Evolutionary conservation across 2,797 vertebrate species (phyloP).

Genomic region (Anolis apletophallus): DNA sequence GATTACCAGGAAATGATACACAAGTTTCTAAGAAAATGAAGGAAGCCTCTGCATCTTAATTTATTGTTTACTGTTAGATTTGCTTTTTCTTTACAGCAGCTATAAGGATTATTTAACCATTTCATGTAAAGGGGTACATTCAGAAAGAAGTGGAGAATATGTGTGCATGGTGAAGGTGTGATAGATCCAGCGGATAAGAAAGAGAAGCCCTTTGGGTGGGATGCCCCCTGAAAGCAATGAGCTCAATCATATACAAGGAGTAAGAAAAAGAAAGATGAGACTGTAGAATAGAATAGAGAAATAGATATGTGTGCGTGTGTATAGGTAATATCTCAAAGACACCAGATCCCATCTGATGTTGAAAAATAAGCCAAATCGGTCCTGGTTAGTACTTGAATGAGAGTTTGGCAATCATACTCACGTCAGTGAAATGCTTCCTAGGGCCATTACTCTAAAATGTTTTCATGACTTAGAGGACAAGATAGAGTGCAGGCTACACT

Average conservation of each 20-base stretch:
- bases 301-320: no score
- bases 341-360: no score
- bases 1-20: conserved; percentile 14
- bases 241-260: neutral
- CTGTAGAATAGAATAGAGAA: neutral
- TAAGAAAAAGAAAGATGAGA: neutral
- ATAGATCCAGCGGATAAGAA: neutral
- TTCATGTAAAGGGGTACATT: neutral
- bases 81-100: neutral
- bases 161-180: neutral
- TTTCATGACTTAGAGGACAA: no score
- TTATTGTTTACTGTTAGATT: neutral
- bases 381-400: no score
- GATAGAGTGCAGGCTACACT: no score
- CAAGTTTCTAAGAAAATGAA: conserved; percentile 20
- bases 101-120: neutral
- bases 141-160: neutral
- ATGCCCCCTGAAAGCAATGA: neutral
- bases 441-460: no score
- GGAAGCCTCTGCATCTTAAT: neutral
- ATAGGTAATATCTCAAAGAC: no score
- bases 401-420: no score
- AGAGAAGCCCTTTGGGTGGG: neutral
- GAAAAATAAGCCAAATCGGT: no score
- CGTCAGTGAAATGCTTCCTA: no score